A percentile compares a stretch with the other conserved stretches of the same genome.
Conservation (phyloP, 2,113 vertebrate genomes). For the Addax nasomaculatus region DNA sequence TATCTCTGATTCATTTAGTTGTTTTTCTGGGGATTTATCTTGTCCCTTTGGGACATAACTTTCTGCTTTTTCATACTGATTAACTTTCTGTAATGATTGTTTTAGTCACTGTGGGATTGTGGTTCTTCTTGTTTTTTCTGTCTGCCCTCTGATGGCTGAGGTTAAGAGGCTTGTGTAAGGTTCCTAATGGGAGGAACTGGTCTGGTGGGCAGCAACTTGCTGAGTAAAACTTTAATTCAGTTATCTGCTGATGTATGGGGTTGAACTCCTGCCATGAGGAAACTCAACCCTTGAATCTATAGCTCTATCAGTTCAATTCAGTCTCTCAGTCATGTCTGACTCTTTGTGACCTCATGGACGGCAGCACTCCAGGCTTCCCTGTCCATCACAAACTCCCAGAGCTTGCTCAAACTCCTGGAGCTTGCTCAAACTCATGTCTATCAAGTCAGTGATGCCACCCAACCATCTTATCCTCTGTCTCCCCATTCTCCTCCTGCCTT, state of each 20-base stretch:
- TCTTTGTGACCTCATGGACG: accelerated
- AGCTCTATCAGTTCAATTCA: not conserved
- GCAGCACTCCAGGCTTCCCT: not conserved
- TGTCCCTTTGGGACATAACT: not conserved
- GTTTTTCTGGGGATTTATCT: not conserved
- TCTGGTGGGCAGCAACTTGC: not conserved
- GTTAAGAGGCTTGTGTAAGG: not conserved
- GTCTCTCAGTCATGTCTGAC: not conserved
- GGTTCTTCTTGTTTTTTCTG: not conserved
- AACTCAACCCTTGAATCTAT: not conserved
- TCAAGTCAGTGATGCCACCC: not conserved
- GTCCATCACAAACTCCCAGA: not conserved
- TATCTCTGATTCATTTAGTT: not conserved
- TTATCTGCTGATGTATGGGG: not conserved
- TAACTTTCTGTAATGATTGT: not conserved
- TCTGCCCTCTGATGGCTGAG: not conserved
- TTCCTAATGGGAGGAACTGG: not conserved
- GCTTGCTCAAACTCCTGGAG: not conserved
- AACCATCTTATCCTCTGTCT: not conserved
- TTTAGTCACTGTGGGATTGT: not conserved
- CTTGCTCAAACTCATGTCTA: not conserved
- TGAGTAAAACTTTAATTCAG: not conserved
- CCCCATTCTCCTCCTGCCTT: not conserved
- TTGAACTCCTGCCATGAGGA: not conserved
- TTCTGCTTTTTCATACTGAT: not conserved